phyloP scores from a whole-genome alignment of 1,140 invertebrate genomes.

The Pectinophora gossypiella region DNA sequence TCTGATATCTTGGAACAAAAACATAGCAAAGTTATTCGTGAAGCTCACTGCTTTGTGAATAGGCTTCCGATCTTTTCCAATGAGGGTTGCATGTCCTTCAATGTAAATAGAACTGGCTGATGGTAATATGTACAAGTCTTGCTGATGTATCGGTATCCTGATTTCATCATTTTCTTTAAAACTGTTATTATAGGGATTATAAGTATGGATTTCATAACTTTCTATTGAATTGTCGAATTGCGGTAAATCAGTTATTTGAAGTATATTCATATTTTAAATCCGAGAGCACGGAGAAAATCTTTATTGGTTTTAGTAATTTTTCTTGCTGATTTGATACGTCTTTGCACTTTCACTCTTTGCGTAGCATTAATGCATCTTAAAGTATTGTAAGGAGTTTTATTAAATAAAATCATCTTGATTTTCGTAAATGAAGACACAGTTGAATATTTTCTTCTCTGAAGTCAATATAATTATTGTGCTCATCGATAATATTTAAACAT shows the following conservation, averaged over 20 bases:
- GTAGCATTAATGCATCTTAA: not conserved
- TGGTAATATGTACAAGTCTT: constrained; percentile 46
- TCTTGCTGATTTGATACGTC: constrained; percentile 1
- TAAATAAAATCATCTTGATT: constrained; percentile 3
- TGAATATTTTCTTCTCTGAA: constrained; percentile 6
- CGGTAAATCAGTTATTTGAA: not conserved
- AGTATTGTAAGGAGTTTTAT: constrained; percentile 5
- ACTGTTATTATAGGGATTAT: constrained; percentile 5
- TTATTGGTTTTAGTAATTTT: constrained; percentile 4
- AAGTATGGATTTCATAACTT: constrained; percentile 4
- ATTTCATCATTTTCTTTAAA: constrained; percentile 4
- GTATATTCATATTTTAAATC: not conserved
- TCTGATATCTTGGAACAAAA: constrained; percentile 65
- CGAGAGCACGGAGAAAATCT: constrained; percentile 1
- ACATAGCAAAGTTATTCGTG: constrained; percentile 48
- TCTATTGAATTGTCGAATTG: not conserved
- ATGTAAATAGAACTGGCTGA: constrained; percentile 40
- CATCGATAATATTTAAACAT: constrained; percentile 1
- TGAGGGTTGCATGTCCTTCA: constrained; percentile 17
- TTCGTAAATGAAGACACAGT: constrained; percentile 1
- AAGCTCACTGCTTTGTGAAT: constrained; percentile 21
- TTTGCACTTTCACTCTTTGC: not conserved
- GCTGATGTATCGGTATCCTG: constrained; percentile 39
- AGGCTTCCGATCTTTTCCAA: not conserved
- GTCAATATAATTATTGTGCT: constrained; percentile 3